Evolutionary conservation across 2,888 invertebrate species (phyloP).

Genomic region (Petrolisthes cinctipes): DNA sequence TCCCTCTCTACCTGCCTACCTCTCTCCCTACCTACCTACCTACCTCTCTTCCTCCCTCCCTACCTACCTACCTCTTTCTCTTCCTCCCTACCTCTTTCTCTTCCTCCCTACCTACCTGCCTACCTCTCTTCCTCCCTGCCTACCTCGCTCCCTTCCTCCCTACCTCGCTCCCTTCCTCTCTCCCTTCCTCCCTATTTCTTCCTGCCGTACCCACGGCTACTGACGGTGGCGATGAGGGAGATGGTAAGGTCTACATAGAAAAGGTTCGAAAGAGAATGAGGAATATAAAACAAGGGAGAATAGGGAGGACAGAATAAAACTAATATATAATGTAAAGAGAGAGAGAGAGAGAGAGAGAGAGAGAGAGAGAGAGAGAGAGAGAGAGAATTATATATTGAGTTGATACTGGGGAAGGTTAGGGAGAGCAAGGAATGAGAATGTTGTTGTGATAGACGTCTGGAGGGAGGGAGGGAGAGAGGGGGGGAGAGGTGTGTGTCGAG

Average conservation of each 20-base stretch:
- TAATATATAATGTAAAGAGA: neutral
- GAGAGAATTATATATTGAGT: neutral
- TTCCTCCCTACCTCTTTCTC: neutral
- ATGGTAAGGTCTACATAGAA: neutral
- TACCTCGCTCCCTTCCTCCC: neutral
- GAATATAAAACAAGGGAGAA: neutral
- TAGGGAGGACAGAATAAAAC: neutral
- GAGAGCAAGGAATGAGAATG: neutral
- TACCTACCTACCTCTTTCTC: neutral
- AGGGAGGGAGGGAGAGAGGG: neutral
- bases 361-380: neutral
- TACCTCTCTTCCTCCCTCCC: neutral
- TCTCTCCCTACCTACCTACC: neutral
- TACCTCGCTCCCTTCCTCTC: neutral
- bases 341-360: neutral
- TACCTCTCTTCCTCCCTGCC: neutral
- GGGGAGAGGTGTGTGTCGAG: neutral
- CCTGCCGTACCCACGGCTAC: neutral
- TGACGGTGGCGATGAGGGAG: slow-evolving; percentile 10
- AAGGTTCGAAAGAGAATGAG: neutral
- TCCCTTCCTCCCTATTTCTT: neutral
- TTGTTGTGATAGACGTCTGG: neutral
- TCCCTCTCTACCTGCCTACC: too few species aligned
- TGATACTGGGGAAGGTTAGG: neutral
- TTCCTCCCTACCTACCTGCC: neutral